phyloP scores from a whole-genome alignment of 2,113 vertebrate species.

The Centropus unirufus region DNA sequence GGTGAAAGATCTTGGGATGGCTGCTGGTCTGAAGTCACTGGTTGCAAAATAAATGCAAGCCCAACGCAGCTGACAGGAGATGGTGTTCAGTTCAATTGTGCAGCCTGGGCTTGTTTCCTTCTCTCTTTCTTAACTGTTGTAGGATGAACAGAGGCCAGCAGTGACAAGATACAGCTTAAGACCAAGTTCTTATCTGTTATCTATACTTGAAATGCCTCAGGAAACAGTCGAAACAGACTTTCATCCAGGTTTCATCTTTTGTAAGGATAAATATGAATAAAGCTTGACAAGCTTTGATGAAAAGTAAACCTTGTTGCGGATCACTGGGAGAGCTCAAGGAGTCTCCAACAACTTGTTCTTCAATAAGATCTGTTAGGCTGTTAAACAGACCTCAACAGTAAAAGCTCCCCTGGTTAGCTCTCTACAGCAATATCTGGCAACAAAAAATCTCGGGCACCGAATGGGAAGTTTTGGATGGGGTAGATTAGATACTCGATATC shows the following conservation, averaged over 20 bases:
- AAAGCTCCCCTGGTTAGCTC: not conserved
- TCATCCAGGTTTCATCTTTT: not conserved
- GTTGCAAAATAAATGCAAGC: not conserved
- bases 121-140: not conserved
- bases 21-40: not conserved
- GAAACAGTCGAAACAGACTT: not conserved
- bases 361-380: not conserved
- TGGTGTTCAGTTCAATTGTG: not conserved
- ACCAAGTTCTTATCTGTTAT: constrained; percentile 17
- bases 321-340: not conserved
- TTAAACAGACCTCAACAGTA: not conserved
- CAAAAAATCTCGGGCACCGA: not conserved
- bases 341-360: not conserved
- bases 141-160: not conserved
- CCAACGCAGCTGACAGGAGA: rapidly evolving
- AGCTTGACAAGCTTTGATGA: not conserved
- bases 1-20: not conserved
- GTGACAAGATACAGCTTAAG: not conserved
- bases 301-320: not conserved
- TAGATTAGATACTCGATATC: not conserved
- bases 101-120: not conserved
- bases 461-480: not conserved
- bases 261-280: not conserved
- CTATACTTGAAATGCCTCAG: not conserved
- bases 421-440: not conserved